phyloP scores from a whole-genome alignment of 2,797 vertebrate genomes.

The Parauchenoglanis punctatus region DNA sequence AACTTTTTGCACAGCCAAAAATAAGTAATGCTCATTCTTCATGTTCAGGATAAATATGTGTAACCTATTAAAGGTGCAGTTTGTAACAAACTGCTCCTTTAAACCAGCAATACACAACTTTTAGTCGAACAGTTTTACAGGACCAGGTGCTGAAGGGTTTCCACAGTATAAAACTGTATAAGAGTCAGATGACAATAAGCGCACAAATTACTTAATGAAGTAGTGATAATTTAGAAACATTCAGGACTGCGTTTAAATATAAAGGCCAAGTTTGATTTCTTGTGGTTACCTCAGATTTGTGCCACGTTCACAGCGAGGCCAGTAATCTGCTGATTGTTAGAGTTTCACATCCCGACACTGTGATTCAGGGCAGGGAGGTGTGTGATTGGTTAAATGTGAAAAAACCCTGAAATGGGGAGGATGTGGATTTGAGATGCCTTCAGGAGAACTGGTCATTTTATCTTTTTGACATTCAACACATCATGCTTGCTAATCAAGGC shows the following conservation, averaged over 20 bases:
- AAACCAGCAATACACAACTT: not conserved
- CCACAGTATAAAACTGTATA: not conserved
- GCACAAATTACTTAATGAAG: not conserved
- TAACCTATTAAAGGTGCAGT: not conserved
- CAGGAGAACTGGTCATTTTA: not conserved
- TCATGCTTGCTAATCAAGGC: not conserved
- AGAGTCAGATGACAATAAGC: not conserved
- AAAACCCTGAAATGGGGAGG: not conserved
- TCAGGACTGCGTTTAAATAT: not conserved
- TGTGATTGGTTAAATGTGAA: not conserved
- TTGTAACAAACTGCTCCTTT: conserved; percentile 18
- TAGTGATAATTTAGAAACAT: not conserved
- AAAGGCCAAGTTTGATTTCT: not conserved
- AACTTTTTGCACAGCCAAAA: conserved; percentile 10
- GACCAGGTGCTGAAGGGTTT: conserved; percentile 21
- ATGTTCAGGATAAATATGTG: conserved; percentile 5
- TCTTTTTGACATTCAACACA: not conserved
- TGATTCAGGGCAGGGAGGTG: not conserved
- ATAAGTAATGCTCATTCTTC: not conserved
- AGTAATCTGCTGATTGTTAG: not conserved
- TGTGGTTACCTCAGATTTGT: not conserved
- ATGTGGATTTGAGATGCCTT: conserved; percentile 8
- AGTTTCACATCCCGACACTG: not conserved
- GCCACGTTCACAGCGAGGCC: not conserved
- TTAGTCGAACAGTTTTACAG: not conserved